phyloP scores from a whole-genome alignment of 2,888 invertebrate genomes.

The Agrotis exclamationis region DNA sequence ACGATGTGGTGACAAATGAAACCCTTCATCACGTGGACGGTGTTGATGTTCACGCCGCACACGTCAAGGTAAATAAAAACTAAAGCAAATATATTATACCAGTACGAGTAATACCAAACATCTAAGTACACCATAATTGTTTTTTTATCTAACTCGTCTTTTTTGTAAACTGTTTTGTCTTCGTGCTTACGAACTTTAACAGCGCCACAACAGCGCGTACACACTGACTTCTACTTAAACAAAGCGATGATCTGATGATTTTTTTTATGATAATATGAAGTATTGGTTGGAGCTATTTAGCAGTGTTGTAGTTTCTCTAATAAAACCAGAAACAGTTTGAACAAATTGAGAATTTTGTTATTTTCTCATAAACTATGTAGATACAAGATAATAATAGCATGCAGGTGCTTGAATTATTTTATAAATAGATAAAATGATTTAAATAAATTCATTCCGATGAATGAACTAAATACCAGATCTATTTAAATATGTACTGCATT shows the following conservation, averaged over 20 bases:
- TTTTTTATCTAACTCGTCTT: constrained; percentile 12
- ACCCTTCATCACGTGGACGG: constrained; percentile 79
- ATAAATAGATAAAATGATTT: background rate
- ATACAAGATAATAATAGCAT: background rate
- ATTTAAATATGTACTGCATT: background rate
- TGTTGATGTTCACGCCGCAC: constrained; percentile 81
- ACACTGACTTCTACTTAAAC: no score
- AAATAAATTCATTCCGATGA: background rate
- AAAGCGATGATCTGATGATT: no score
- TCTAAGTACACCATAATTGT: background rate
- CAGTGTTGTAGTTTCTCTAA: background rate
- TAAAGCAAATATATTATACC: background rate
- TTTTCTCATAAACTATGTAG: background rate
- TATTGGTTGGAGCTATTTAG: background rate
- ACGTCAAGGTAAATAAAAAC: constrained; percentile 76
- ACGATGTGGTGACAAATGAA: constrained; percentile 74
- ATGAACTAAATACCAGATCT: background rate
- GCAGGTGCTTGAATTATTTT: constrained; percentile 1
- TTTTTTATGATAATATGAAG: background rate
- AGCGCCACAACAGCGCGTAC: no score
- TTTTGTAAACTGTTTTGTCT: background rate
- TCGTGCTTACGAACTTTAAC: constrained; percentile 1
- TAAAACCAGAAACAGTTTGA: background rate
- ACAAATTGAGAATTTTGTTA: background rate
- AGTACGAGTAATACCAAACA: background rate